Evolutionary conservation across 2,113 vertebrate species (phyloP), one percentile per base, ranked within the genome.

Genomic region (Halcyon malimbica): DNA sequence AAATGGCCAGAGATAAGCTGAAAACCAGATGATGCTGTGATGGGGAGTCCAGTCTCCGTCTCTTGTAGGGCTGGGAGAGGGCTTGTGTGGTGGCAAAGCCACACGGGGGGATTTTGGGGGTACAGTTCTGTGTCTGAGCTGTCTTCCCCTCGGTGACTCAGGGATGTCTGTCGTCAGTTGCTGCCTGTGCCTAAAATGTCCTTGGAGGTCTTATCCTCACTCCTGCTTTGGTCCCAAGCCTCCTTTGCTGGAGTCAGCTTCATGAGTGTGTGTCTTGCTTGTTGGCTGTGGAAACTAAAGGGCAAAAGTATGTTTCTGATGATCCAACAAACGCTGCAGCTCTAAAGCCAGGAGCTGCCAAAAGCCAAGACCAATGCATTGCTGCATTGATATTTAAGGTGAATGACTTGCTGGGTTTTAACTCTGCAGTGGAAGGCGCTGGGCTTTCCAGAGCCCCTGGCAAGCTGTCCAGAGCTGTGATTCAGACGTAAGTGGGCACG

Each of bases 221-320:
- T 56, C 28, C n/a, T 56, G 77, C 83, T 54, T 18, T 31, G 44
- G 8, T 28, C 41, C 83, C n/a, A 48, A 56, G 48, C 60, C 39
- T 19, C 46, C 0, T 0, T 63, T 65, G 69, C 25, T 11, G 3
- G 60, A 31, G 33, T 6, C 39, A 24, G 60, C 74, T 11, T 21
- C 31, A 5, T 0, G 0, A 1, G 0, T 0, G 3, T 59, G 41
- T 6, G 0, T 18, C 53, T 90, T 0, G 4, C 59, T 21, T 5
- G 5, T 20, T 13, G 79, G 69, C 74, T 11, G 1, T 4, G 56
- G 82, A 16, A 83, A 67, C 69, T 29, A 6, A 89, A 96, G 83
- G 80, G 91, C 83, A 74, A 6, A 73, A 60, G 26, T 9, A 1
- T 10, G 2, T 82, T 90, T 28, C 42, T 48, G 83, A 64, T 75